These are phyloP conservation scores for Corella eumyota DNA, from an alignment of 23 tunicate genomes.

Conservation along the genomic window DNA sequence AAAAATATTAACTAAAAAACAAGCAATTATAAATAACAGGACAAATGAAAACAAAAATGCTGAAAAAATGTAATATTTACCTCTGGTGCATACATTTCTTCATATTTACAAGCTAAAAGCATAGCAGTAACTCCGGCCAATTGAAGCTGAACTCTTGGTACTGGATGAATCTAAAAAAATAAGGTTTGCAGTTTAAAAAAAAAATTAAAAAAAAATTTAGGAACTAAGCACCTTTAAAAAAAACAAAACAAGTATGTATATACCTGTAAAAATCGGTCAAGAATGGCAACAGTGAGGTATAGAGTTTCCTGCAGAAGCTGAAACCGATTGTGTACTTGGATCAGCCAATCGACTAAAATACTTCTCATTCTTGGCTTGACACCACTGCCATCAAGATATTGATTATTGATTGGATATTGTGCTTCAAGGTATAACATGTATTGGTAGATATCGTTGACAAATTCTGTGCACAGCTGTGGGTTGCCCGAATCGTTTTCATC, in stretches of 20 bases:
- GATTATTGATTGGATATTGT: conserved; percentile 26
- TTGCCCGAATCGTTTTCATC: conserved; percentile 71
- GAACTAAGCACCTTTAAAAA: too few relatives aligned
- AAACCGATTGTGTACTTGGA: conserved; percentile 97
- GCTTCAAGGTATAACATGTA: conserved; percentile 84
- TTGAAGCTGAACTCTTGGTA: conserved; percentile 68
- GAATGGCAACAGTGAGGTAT: conserved; percentile 83
- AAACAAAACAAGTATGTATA: neutral
- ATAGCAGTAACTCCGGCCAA: conserved; percentile 96
- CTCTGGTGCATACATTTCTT: conserved; percentile 98
- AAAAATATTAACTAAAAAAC: neutral
- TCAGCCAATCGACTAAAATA: conserved; percentile 95
- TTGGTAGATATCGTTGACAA: conserved; percentile 87
- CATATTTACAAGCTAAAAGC: conserved; percentile 91
- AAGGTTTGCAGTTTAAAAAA: neutral
- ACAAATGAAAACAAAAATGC: too few relatives aligned
- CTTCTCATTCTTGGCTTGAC: conserved; percentile 71
- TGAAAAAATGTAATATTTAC: conserved; percentile 17
- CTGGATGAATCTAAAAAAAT: conserved; percentile 21
- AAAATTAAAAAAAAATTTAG: neutral
- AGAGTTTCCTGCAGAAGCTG: conserved; percentile 88
- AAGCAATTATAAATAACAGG: neutral
- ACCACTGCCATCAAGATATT: conserved; percentile 45
- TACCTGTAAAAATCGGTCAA: conserved; percentile 86
- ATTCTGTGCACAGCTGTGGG: conserved; percentile 87